Conservation (phyloP, 2,888 invertebrate species). For the Megalurothrips usitatus region DNA sequence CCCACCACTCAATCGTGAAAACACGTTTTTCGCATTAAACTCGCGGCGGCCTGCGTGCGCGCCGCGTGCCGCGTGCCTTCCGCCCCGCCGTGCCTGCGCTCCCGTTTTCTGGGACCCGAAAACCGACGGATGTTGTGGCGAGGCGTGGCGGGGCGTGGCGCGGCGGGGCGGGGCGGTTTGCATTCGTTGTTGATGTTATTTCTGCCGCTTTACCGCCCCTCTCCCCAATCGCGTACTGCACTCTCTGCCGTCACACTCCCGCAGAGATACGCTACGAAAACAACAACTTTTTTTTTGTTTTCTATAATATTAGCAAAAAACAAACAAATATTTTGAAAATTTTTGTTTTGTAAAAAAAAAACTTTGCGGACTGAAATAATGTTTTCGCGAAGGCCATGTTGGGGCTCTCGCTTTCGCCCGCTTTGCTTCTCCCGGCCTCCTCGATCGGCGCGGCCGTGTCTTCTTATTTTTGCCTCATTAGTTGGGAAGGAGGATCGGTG, state of each 20-base stretch:
- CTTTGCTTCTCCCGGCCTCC: no score
- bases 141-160: no score
- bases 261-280: no score
- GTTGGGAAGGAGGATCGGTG: neutral
- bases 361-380: neutral
- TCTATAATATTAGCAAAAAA: no score
- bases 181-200: slow-evolving; percentile 12
- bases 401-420: neutral
- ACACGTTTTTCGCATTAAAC: slow-evolving; percentile 26
- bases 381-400: neutral
- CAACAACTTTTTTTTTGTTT: no score
- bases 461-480: slow-evolving; percentile 5
- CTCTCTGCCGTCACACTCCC: no score
- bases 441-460: neutral
- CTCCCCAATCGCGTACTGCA: no score
- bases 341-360: neutral
- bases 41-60: neutral
- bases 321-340: no score
- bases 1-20: slow-evolving; percentile 24
- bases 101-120: no score
- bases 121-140: no score
- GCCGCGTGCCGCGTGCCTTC: no score
- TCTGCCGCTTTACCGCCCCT: neutral
- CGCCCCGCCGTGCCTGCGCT: no score
- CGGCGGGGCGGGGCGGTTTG: neutral